These are phyloP conservation scores for Lumbricus terrestris DNA, from an alignment of 2,888 invertebrate genomes.

Conservation along the genomic window DNA sequence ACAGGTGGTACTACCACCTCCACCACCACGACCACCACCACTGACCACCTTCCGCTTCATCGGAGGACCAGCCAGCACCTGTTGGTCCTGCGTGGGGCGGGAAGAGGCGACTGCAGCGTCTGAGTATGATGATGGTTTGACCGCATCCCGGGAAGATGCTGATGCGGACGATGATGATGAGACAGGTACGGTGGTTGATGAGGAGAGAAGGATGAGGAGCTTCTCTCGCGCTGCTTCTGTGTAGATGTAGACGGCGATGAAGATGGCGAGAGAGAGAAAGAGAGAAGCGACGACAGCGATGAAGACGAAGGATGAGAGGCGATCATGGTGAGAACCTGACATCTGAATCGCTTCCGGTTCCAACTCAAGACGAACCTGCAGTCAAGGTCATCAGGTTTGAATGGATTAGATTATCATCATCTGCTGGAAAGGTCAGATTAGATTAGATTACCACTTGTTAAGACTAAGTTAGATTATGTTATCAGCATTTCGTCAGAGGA, in stretches of 20 bases:
- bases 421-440: not conserved
- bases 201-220: not conserved
- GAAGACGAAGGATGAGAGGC: conserved; percentile 20
- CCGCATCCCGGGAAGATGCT: not conserved
- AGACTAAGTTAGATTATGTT: no score
- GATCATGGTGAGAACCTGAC: not conserved
- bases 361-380: not conserved
- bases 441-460: not conserved
- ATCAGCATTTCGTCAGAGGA: no score
- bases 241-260: conserved; percentile 36
- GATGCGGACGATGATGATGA: not conserved
- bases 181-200: not conserved
- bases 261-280: conserved; percentile 24
- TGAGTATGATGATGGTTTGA: not conserved
- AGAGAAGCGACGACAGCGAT: conserved; percentile 31
- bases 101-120: not conserved
- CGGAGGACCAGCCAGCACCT: not conserved
- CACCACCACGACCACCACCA: no score
- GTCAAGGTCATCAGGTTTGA: not conserved
- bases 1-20: not conserved
- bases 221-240: conserved; percentile 31
- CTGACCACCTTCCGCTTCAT: not conserved
- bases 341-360: conserved; percentile 21
- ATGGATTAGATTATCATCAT: not conserved
- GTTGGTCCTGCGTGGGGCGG: not conserved